A percentile compares a stretch with the other conserved stretches of the same genome.
Evolutionary conservation across 1,140 invertebrate genomes (phyloP).

Genomic region (Schlechtendalia chinensis): DNA sequence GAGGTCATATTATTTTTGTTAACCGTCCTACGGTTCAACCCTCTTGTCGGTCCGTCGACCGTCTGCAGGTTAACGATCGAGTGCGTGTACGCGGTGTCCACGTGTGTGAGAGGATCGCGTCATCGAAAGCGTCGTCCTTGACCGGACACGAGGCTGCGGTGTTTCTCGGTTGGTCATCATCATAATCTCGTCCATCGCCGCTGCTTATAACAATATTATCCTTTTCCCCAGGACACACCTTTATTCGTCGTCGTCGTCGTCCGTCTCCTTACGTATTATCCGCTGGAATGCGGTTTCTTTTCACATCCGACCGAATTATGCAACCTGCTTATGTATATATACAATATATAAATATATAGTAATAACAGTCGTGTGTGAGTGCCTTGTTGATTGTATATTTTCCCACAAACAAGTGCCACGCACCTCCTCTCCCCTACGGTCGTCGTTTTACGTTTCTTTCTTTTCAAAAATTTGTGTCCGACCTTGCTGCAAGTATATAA

Average conservation of each 20-base stretch:
- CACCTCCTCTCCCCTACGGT: constrained; percentile 14
- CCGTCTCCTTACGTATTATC: not conserved
- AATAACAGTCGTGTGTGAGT: not conserved
- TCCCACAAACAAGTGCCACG: not conserved
- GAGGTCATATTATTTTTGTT: not conserved
- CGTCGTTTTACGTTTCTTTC: constrained; percentile 8
- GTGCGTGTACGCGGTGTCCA: not conserved
- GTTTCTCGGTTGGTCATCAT: not conserved
- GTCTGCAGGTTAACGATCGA: constrained; percentile 25
- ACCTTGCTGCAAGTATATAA: constrained; percentile 1
- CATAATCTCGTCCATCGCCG: not conserved
- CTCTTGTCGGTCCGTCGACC: not conserved
- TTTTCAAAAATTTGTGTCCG: constrained; percentile 14
- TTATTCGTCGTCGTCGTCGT: not conserved
- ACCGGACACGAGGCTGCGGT: constrained; percentile 42
- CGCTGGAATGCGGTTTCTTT: constrained; percentile 39
- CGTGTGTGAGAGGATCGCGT: not conserved
- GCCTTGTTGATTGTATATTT: not conserved
- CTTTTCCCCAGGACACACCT: constrained; percentile 19
- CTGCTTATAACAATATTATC: not conserved
- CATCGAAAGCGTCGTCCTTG: constrained; percentile 35
- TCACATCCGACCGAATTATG: constrained; percentile 39
- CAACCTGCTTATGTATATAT: not conserved
- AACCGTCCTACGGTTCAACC: not conserved
- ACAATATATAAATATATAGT: not conserved